These are phyloP conservation scores for Palloptera scutellata DNA, from an alignment of 2,888 invertebrate genomes.

Conservation along the genomic window DNA sequence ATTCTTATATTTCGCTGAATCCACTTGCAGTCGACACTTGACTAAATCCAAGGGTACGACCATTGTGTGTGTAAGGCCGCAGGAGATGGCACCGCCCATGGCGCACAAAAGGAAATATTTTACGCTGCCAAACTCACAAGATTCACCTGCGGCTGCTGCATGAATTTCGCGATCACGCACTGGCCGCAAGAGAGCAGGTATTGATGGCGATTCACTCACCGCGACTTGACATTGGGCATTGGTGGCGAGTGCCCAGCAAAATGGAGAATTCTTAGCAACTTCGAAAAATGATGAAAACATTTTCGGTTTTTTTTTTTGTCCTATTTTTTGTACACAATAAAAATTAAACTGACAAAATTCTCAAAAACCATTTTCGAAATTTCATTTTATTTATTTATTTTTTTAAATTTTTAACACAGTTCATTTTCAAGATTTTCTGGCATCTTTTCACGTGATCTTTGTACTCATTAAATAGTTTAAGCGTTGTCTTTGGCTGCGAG, in stretches of 20 bases:
- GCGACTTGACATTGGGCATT: conserved; percentile 10
- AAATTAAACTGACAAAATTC: too few relatives aligned
- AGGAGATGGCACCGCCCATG: conserved; percentile 79
- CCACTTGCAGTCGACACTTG: conserved; percentile 79
- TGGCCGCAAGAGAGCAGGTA: conserved; percentile 31
- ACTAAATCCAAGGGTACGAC: conserved; percentile 83
- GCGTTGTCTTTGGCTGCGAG: background rate
- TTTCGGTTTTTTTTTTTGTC: background rate
- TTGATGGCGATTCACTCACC: conserved; percentile 38
- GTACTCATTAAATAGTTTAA: background rate
- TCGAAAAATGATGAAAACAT: conserved; percentile 13
- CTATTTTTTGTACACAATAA: background rate
- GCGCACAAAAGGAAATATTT: conserved; percentile 80
- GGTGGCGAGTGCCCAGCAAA: conserved; percentile 1
- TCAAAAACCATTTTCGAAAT: background rate
- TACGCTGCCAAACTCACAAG: conserved; percentile 74
- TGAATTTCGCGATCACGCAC: conserved; percentile 1
- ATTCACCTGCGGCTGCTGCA: conserved; percentile 44
- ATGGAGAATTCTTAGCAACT: background rate
- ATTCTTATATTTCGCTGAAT: conserved; percentile 80
- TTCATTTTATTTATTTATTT: background rate
- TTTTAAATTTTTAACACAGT: background rate
- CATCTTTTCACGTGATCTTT: background rate
- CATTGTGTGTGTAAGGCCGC: conserved; percentile 80
- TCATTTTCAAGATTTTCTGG: background rate